Conservation (phyloP, 2,113 vertebrate genomes). For the Poeciliopsis occidentalis region DNA sequence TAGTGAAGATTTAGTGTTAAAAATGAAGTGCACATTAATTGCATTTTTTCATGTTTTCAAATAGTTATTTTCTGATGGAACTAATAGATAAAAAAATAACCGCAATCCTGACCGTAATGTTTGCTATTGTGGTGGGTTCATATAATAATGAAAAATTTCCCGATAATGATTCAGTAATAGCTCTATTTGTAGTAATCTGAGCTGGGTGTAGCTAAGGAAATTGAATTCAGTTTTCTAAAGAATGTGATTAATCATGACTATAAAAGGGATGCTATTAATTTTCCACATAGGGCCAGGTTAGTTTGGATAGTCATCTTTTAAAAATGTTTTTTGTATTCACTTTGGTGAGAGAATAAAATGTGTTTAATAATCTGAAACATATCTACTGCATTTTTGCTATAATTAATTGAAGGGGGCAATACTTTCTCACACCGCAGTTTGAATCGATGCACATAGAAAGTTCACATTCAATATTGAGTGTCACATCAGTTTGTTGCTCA, state of each 20-base stretch:
- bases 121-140: background rate
- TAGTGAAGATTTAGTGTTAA: too few relatives aligned
- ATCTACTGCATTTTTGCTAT: too few relatives aligned
- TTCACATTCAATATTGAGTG: background rate
- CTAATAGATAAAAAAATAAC: background rate
- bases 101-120: background rate
- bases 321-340: too few relatives aligned
- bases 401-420: background rate
- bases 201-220: background rate
- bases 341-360: too few relatives aligned
- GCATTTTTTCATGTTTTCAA: too few relatives aligned
- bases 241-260: background rate
- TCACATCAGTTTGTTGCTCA: conserved; percentile 14
- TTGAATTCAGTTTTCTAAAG: background rate
- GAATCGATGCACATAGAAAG: background rate
- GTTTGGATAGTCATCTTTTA: background rate
- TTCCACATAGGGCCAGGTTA: background rate
- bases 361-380: too few relatives aligned
- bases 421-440: background rate
- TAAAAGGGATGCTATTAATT: background rate
- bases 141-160: too few relatives aligned
- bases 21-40: too few relatives aligned
- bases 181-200: background rate
- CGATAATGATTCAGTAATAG: background rate
- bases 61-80: background rate